phyloP scores from a whole-genome alignment of 2,113 vertebrate genomes.

The Lipophrys pholis region DNA sequence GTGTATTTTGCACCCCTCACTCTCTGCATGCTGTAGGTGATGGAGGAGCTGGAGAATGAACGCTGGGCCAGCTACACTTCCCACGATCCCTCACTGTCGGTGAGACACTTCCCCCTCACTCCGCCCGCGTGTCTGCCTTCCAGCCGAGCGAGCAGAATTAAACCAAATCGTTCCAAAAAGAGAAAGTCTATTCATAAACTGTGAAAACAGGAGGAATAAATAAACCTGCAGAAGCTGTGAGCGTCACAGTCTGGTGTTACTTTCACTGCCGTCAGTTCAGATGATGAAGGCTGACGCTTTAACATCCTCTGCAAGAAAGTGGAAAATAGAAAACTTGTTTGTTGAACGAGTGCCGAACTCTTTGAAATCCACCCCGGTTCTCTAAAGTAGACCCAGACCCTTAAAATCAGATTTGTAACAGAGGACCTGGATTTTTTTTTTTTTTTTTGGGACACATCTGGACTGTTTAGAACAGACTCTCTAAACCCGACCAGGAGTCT shows the following conservation, averaged over 20 bases:
- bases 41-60: slow-evolving; percentile 98
- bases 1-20: slow-evolving; percentile 34
- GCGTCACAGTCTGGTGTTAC: not conserved
- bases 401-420: too few species aligned
- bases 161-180: slow-evolving; percentile 5
- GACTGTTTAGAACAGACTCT: too few species aligned
- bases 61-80: slow-evolving; percentile 92
- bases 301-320: not conserved
- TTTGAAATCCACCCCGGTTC: too few species aligned
- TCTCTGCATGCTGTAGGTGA: slow-evolving; percentile 91
- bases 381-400: too few species aligned
- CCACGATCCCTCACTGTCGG: slow-evolving; percentile 92
- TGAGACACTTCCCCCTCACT: slow-evolving; percentile 78
- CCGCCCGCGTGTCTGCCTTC: slow-evolving; percentile 12
- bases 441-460: too few species aligned
- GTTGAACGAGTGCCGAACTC: too few species aligned
- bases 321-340: too few species aligned
- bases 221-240: not conserved
- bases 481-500: too few species aligned
- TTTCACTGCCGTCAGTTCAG: not conserved
- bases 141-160: slow-evolving; percentile 31
- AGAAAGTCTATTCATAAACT: slow-evolving; percentile 3
- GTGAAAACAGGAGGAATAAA: slow-evolving; percentile 5
- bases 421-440: too few species aligned
- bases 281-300: not conserved